Evolutionary conservation across 1,140 invertebrate species (phyloP), one percentile per base, ranked within the genome.

Genomic region (Hypsibius dujardini): DNA sequence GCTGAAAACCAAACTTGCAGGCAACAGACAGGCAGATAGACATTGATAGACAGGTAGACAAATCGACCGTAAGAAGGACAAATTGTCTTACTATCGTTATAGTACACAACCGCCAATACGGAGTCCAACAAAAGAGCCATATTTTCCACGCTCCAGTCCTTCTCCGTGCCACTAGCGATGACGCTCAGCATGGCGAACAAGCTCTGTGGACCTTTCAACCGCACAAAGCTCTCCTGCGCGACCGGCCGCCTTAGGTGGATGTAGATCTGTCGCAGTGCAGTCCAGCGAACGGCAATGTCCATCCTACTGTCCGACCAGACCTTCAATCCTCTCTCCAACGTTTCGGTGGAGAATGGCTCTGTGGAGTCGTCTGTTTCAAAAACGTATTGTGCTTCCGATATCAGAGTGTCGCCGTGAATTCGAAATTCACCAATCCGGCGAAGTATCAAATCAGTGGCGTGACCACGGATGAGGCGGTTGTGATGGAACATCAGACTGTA

Each of bases 121-220:
- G 7, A 56, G 7, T 56, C 50, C 7, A 56, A 56, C 50, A 56
- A n/a, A 7, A 56, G n/a, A 7, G 50, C 50, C n/a, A 56, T 7
- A n/a, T 56, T 56, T n/a, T 56, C 50, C 50, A n/a, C 50, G 50
- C 50, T 56, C 50, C 50, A 56, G 50, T 56, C n/a, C 50, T 56
- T 7, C 50, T 56, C 50, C n/a, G 50, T 56, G 7, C 50, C 50
- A n/a, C n/a, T n/a, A 7, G n/a, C 50, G 50, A 56, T 56, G 7
- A 56, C 7, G 7, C n/a, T 56, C 50, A 56, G 50, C 50, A 56
- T 56, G 7, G 7, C 50, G 7, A 56, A n/a, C 50, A 56, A n/a
- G n/a, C 50, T 56, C 50, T 56, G 50, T 56, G 50, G 50, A n/a
- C 50, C 50, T 7, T 56, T 56, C 50, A 56, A n/a, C n/a, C 50